Conservation (phyloP, 2,113 vertebrate species). For the Chaetura pelagica region DNA sequence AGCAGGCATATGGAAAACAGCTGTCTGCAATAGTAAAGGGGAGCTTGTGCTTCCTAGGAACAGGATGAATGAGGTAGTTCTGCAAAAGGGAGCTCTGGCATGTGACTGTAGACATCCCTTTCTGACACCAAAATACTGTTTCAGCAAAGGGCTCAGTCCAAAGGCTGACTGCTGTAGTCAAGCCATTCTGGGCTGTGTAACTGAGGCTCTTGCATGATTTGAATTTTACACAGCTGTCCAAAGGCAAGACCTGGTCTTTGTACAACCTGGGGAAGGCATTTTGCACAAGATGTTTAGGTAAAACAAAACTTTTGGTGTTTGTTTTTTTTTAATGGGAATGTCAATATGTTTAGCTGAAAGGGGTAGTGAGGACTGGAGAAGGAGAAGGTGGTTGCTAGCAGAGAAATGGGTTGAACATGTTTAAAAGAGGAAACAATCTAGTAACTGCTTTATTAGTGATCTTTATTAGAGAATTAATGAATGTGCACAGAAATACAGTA, state of each 20-base stretch:
- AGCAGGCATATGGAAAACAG: not conserved
- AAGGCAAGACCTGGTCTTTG: constrained; percentile 61
- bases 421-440: not conserved
- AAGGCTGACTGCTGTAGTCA: not conserved
- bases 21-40: not conserved
- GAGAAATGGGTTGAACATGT: constrained; percentile 30
- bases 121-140: not conserved
- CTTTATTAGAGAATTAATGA: not conserved
- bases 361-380: constrained; percentile 14
- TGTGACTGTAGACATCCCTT: not conserved
- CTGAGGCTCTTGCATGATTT: constrained; percentile 28
- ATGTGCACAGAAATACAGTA: not conserved
- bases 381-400: not conserved
- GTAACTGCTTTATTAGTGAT: not conserved
- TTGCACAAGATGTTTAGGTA: constrained; percentile 71
- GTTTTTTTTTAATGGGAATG: not conserved
- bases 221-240: constrained; percentile 58
- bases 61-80: not conserved
- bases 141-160: not conserved
- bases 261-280: constrained; percentile 69
- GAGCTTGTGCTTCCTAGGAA: not conserved
- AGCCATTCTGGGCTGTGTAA: not conserved
- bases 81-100: not conserved
- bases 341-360: constrained; percentile 50
- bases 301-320: constrained; percentile 20